Evolutionary conservation across 2,888 invertebrate species (phyloP), one percentile per base, ranked within the genome.

Genomic region (Linnaemya tessellans): DNA sequence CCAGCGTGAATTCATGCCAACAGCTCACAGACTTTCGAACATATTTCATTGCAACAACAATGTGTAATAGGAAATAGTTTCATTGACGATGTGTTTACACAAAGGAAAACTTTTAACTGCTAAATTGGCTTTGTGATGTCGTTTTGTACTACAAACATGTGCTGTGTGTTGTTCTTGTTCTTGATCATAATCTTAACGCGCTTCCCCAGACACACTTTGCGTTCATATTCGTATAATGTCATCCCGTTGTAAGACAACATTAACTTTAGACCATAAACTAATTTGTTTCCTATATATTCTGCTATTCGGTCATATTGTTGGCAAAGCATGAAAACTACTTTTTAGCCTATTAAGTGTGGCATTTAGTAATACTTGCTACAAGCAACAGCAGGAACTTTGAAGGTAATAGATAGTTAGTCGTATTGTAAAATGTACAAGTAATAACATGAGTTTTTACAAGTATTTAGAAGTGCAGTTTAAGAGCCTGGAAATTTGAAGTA

Each of bases 181-280:
- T 22, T 84, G 84, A 85, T 85, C 81, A 85, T 81, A 81, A 85
- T 85, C 84, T 81, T 65, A 85, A 81, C 74, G 84, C 78, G 82
- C 67, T 80, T 70, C 70, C 70, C 82, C 54, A 60, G 64, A 75
- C 60, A 82, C 77, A 85, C 75, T 81, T 82, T 75, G 68, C 54
- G 74, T 74, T 75, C 22, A 51, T 70, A 43, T 77, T 46, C 43
- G 10, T 43, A 46, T 46, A 58, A 56, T 56, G 15, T 64, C 38
- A 58, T 68, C 64, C 62, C 70, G 38, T 22, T 70, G 60, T 43
- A 71, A 58, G 38, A 38, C 64, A 64, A 46, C 35, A 70, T 54
- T 81, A 62, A 70, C 22, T 75, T 38, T 35, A 41, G 58, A 43
- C 58, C 49, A 65, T 20, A 18, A 83, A 25, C 73, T 35, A 54